Percentiles rank a stretch among this genome's conserved stretches.
phyloP scores from a whole-genome alignment of 2,797 vertebrate species.

The Microctenopoma stevenorrisi region DNA sequence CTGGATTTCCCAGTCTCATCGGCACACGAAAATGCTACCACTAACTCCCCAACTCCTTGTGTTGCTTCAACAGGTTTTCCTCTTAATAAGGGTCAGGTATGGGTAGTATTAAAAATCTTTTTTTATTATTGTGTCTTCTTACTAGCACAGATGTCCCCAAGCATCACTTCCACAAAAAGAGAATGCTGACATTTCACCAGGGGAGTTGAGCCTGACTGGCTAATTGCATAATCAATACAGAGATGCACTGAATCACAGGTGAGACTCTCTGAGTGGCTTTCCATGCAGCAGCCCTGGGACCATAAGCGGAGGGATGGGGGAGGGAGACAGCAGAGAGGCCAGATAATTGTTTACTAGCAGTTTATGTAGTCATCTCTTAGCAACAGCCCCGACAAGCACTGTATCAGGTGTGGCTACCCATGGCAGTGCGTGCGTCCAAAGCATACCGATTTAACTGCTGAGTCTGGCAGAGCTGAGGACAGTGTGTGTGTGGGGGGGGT shows the following conservation, averaged over 20 bases:
- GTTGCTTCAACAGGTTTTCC: not conserved
- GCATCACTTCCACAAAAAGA: conserved; percentile 34
- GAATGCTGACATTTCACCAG: conserved; percentile 51
- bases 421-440: conserved; percentile 40
- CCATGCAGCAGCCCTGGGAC: conserved; percentile 68
- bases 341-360: conserved; percentile 91
- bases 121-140: not conserved
- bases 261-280: conserved; percentile 68
- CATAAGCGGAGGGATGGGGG: conserved; percentile 42
- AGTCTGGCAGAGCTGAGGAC: conserved; percentile 15
- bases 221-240: conserved; percentile 77
- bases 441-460: conserved; percentile 31
- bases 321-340: conserved; percentile 50
- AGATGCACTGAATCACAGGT: conserved; percentile 75
- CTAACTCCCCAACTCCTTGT: too few relatives aligned
- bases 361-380: conserved; percentile 88
- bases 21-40: too few relatives aligned
- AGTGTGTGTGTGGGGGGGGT: not conserved
- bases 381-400: conserved; percentile 85
- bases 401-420: conserved; percentile 86
- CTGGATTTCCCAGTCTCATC: too few relatives aligned
- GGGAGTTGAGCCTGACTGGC: conserved; percentile 30
- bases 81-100: not conserved
- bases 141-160: conserved; percentile 7
- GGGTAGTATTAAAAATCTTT: not conserved